A percentile compares a stretch with the other conserved stretches of the same genome.
phyloP scores from a whole-genome alignment of 1,140 invertebrate species.

The Drosophila ohnishii region DNA sequence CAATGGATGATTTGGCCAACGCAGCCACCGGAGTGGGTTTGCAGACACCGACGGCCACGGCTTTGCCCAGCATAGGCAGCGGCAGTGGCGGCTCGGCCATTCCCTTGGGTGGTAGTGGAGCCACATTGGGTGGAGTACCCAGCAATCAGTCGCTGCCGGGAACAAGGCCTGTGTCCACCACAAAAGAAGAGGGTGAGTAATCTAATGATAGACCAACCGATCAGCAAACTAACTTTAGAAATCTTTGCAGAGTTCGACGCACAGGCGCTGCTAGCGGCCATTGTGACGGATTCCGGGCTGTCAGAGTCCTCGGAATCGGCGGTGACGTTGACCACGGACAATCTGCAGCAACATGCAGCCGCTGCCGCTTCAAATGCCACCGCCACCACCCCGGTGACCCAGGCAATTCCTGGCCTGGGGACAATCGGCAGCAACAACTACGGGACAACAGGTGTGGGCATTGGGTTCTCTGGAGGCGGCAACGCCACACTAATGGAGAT shows the following conservation, averaged over 20 bases:
- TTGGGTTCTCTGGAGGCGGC: conserved; percentile 18
- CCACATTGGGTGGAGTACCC: conserved; percentile 63
- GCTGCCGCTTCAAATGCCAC: conserved; percentile 46
- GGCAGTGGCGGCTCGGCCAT: conserved; percentile 60
- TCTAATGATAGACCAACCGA: background rate
- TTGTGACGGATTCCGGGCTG: conserved; percentile 80
- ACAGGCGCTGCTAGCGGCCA: conserved; percentile 70
- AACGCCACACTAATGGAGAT: conserved; percentile 84
- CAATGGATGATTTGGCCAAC: conserved; percentile 71
- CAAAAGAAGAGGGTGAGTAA: conserved; percentile 86
- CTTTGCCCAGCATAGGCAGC: conserved; percentile 60
- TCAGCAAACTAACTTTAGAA: background rate
- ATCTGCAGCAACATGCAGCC: conserved; percentile 65
- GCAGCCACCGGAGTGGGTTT: conserved; percentile 82
- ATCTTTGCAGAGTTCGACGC: conserved; percentile 83
- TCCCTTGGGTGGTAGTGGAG: conserved; percentile 83
- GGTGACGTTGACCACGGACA: conserved; percentile 73
- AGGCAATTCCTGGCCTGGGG: conserved; percentile 46
- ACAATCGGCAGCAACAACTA: conserved; percentile 75
- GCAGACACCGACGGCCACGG: conserved; percentile 74
- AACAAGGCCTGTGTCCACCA: conserved; percentile 66
- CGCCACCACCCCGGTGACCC: conserved; percentile 50
- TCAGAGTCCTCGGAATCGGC: conserved; percentile 82
- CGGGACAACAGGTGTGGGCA: conserved; percentile 58
- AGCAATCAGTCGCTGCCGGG: conserved; percentile 54